A percentile compares a stretch with the other conserved stretches of the same genome.
phyloP scores from a whole-genome alignment of 2,113 vertebrate species.

The human (Homo sapiens) region DNA sequence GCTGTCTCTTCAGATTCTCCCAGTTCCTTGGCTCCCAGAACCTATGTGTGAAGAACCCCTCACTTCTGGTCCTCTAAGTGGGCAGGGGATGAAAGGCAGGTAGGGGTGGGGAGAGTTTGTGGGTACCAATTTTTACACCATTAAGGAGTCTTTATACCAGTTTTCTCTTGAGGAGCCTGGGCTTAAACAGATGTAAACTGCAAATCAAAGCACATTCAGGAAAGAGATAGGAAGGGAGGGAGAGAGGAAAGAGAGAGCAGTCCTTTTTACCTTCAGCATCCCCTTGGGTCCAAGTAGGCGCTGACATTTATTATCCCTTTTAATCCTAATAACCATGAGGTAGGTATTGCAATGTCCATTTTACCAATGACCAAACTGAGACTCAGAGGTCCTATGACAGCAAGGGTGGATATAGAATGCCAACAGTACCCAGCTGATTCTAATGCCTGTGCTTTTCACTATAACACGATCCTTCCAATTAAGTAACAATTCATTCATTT shows the following conservation, averaged over 20 bases:
- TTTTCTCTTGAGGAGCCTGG: background rate
- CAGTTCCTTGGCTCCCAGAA: background rate
- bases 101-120: background rate
- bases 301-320: background rate
- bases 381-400: background rate
- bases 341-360: background rate
- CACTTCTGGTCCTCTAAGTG: background rate
- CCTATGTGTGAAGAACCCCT: background rate
- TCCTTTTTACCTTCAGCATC: background rate
- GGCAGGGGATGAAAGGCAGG: background rate
- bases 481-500: background rate
- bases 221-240: background rate
- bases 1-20: background rate
- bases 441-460: background rate
- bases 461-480: background rate
- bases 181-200: background rate
- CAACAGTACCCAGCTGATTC: background rate
- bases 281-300: background rate
- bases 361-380: background rate
- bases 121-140: background rate
- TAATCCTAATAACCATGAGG: too few relatives aligned
- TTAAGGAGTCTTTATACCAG: background rate
- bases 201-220: background rate
- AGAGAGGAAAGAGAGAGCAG: background rate
- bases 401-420: background rate